phyloP scores from a whole-genome alignment of 2,888 invertebrate species.

The Prenolepis imparis region DNA sequence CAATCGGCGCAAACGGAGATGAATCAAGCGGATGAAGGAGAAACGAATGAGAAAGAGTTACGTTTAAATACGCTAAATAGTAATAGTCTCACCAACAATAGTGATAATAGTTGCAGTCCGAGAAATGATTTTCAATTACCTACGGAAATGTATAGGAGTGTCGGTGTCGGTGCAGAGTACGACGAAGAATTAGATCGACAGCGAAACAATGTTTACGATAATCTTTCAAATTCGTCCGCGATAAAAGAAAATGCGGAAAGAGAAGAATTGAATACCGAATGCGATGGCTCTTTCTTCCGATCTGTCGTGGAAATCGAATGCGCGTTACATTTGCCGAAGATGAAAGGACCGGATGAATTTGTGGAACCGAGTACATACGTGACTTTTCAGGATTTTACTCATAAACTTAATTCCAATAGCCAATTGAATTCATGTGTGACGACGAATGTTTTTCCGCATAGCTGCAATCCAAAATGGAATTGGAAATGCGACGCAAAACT shows the following conservation, averaged over 20 bases:
- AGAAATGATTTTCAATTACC: conserved; percentile 78
- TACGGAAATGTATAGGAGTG: conserved; percentile 81
- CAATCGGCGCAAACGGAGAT: conserved; percentile 74
- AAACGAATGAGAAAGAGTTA: conserved; percentile 16
- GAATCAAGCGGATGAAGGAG: conserved; percentile 44
- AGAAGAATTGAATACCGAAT: conserved; percentile 34
- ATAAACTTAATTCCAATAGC: conserved; percentile 69
- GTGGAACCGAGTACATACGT: conserved; percentile 89
- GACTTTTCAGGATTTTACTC: conserved; percentile 87
- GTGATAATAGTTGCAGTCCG: conserved; percentile 74
- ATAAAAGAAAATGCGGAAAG: conserved; percentile 26
- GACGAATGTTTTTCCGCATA: conserved; percentile 87
- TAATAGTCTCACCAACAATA: conserved; percentile 77
- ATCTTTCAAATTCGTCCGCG: conserved; percentile 53
- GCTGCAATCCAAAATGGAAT: conserved; percentile 88
- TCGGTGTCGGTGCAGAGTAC: conserved; percentile 83
- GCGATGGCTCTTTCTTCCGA: conserved; percentile 82
- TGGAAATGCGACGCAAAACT: conserved; percentile 87
- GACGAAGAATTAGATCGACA: conserved; percentile 76
- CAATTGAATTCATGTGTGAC: conserved; percentile 85
- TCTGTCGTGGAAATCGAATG: conserved; percentile 87
- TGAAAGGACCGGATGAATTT: conserved; percentile 83
- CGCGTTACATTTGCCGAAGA: conserved; percentile 88
- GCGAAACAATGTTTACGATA: conserved; percentile 64
- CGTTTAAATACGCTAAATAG: conserved; percentile 73